Percentiles rank a stretch among this genome's conserved stretches.
Conservation (phyloP, 2,888 invertebrate species). For the Zygaena filipendulae region DNA sequence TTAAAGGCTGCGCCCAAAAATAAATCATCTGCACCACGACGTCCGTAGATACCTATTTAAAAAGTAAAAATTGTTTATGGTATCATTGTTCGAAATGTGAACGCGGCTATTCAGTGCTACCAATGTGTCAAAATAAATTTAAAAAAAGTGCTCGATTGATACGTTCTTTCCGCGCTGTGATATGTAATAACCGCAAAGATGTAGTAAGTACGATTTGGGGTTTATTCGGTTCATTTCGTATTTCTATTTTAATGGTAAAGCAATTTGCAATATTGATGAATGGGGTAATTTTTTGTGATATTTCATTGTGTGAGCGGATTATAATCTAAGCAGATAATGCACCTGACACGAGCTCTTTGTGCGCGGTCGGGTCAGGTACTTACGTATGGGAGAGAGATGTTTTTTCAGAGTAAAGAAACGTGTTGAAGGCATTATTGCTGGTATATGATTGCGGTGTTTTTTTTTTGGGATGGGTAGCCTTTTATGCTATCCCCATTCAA, state of each 20-base stretch:
- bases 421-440: constrained; percentile 1
- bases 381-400: constrained; percentile 22
- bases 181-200: constrained; percentile 53
- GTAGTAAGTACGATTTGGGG: constrained; percentile 24
- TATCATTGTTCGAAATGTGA: constrained; percentile 42
- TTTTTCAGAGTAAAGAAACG: constrained; percentile 4
- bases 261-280: constrained; percentile 47
- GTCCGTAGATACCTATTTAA: constrained; percentile 27
- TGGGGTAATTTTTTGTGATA: constrained; percentile 37
- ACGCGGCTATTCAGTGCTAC: constrained; percentile 32
- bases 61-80: constrained; percentile 45
- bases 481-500: no score
- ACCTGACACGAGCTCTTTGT: constrained; percentile 50
- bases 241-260: constrained; percentile 28
- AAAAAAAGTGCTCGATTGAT: constrained; percentile 17
- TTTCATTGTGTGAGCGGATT: constrained; percentile 41
- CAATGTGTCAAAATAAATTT: constrained; percentile 56
- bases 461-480: no score
- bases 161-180: constrained; percentile 25
- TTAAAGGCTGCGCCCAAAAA: constrained; percentile 39
- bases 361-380: constrained; percentile 38
- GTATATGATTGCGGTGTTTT: no score
- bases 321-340: constrained; percentile 51
- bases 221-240: constrained; percentile 35
- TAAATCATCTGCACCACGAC: constrained; percentile 38